Conservation (phyloP, 2,797 vertebrate species). For the Diplodus sargus region DNA sequence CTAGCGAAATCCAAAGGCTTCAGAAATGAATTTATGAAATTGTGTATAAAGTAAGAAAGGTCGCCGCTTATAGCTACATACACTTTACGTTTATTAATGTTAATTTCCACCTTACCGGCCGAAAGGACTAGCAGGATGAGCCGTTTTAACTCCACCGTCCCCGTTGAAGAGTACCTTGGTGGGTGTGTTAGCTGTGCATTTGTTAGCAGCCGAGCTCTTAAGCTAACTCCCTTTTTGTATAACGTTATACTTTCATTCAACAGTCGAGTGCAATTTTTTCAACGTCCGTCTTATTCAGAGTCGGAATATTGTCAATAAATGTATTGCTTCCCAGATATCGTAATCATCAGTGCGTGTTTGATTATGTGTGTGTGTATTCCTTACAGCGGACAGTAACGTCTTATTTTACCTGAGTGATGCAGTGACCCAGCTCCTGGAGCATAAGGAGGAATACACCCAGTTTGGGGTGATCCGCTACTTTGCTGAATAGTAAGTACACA, state of each 20-base stretch:
- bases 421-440: constrained; percentile 91
- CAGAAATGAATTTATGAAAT: not conserved
- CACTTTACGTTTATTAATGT: not conserved
- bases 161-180: constrained; percentile 85
- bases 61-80: accelerated
- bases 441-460: constrained; percentile 93
- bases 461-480: constrained; percentile 94
- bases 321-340: too few relatives aligned
- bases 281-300: not conserved
- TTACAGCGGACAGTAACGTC: constrained; percentile 91
- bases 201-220: not conserved
- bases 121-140: constrained; percentile 69
- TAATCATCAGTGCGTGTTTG: not conserved
- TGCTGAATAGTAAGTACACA: constrained; percentile 93
- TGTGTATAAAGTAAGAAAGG: not conserved
- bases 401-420: constrained; percentile 96
- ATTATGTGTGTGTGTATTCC: constrained; percentile 17
- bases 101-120: not conserved
- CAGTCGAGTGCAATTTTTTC: not conserved
- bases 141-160: constrained; percentile 73
- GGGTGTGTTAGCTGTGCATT: constrained; percentile 43
- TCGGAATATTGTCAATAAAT: not conserved
- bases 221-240: not conserved
- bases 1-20: not conserved
- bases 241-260: not conserved